Evolutionary conservation across 2,888 invertebrate species (phyloP).

Genomic region (Busseola fusca): DNA sequence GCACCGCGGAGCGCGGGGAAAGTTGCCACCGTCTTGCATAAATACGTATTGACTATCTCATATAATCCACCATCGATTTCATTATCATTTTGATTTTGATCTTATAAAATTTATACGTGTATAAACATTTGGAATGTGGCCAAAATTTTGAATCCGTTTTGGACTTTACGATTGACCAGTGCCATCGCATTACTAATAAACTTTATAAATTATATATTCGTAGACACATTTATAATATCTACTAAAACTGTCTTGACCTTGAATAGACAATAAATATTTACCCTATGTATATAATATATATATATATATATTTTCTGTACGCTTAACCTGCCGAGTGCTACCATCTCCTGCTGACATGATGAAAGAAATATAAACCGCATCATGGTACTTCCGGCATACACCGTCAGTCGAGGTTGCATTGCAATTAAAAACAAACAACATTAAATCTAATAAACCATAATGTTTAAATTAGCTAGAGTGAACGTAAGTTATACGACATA

Average conservation of each 20-base stretch:
- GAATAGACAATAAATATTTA: constrained; percentile 25
- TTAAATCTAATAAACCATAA: constrained; percentile 56
- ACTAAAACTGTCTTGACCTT: constrained; percentile 25
- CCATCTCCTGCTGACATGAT: constrained; percentile 13
- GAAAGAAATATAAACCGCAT: constrained; percentile 24
- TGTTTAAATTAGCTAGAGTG: constrained; percentile 20
- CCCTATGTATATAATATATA: no score
- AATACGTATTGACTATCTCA: constrained; percentile 69
- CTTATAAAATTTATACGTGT: constrained; percentile 58
- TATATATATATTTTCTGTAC: constrained; percentile 24
- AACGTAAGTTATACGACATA: constrained; percentile 24
- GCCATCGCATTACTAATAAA: constrained; percentile 61
- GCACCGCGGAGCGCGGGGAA: constrained; percentile 73
- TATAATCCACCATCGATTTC: constrained; percentile 57
- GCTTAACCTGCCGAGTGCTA: constrained; percentile 2
- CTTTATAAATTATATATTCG: constrained; percentile 60
- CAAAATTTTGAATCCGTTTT: constrained; percentile 61
- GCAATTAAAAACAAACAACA: constrained; percentile 30
- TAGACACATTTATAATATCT: constrained; percentile 52
- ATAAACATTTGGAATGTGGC: constrained; percentile 65
- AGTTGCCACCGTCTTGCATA: constrained; percentile 81
- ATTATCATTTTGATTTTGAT: constrained; percentile 48
- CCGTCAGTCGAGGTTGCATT: constrained; percentile 29
- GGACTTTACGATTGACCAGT: constrained; percentile 66
- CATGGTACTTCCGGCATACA: constrained; percentile 18